A percentile compares a stretch with the other conserved stretches of the same genome.
Conservation (phyloP, 2,113 vertebrate species). For the Lonchura striata region DNA sequence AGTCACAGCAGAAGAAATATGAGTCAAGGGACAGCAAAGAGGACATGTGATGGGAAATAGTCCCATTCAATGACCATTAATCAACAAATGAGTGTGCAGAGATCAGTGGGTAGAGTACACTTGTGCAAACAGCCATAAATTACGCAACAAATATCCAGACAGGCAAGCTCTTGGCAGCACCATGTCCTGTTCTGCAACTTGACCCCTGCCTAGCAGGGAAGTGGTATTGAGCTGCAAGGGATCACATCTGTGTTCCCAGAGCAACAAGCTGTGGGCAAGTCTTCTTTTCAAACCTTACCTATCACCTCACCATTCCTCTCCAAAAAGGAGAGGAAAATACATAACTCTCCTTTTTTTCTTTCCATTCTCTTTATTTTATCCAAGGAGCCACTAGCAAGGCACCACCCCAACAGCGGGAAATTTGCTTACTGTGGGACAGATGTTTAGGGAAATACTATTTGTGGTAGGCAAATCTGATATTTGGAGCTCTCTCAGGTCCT, state of each 20-base stretch:
- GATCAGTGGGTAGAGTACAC: background rate
- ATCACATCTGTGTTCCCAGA: rapidly evolving
- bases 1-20: background rate
- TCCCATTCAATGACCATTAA: background rate
- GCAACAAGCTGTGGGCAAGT: background rate
- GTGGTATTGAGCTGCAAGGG: background rate
- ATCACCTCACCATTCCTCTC: background rate
- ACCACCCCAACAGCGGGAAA: rapidly evolving
- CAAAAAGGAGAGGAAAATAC: background rate
- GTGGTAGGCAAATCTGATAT: background rate
- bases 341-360: background rate
- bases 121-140: constrained; percentile 8
- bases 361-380: background rate
- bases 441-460: background rate
- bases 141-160: background rate
- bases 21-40: background rate
- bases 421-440: background rate
- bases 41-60: background rate
- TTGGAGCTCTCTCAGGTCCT: background rate
- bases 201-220: background rate
- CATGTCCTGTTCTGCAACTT: background rate
- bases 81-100: background rate
- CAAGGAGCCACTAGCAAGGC: background rate
- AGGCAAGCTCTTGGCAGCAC: background rate
- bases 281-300: background rate